Percentiles rank a stretch among this genome's conserved stretches.
phyloP scores from a whole-genome alignment of 2,113 vertebrate species.

The Podarcis muralis region DNA sequence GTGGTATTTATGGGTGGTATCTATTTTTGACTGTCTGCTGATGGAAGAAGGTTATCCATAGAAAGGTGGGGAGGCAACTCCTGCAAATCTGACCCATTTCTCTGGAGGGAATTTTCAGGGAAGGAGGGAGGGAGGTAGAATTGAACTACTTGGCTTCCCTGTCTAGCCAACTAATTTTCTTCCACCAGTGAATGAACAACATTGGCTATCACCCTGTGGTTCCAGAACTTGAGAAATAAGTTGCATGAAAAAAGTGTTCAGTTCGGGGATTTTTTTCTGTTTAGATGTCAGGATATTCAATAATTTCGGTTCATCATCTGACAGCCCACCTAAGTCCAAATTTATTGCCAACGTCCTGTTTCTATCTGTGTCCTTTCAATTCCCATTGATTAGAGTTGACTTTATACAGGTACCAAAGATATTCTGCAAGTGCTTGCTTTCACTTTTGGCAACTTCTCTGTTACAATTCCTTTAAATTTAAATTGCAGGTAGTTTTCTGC shows the following conservation, averaged over 20 bases:
- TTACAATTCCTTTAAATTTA: not conserved
- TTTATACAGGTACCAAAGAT: not conserved
- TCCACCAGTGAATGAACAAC: too few species aligned
- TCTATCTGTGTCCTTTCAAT: not conserved
- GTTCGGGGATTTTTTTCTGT: too few species aligned
- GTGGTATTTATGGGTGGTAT: not conserved
- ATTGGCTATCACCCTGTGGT: not conserved
- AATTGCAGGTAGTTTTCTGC: not conserved
- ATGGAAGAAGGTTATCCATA: too few species aligned
- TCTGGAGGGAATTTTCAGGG: too few species aligned
- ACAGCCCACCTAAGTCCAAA: not conserved
- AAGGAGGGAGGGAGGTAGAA: too few species aligned
- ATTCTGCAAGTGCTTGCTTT: not conserved
- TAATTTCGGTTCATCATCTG: not conserved
- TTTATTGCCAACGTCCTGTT: not conserved
- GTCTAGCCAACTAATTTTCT: too few species aligned
- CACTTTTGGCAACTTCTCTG: not conserved
- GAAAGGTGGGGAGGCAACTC: too few species aligned
- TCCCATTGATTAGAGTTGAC: too few species aligned
- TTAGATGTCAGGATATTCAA: too few species aligned
- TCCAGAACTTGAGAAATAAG: not conserved
- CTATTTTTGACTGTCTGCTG: too few species aligned
- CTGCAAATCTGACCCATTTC: too few species aligned
- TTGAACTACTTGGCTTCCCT: too few species aligned
- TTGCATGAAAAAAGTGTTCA: not conserved